Conservation (phyloP, 2,113 vertebrate genomes). For the Laticauda colubrina region DNA sequence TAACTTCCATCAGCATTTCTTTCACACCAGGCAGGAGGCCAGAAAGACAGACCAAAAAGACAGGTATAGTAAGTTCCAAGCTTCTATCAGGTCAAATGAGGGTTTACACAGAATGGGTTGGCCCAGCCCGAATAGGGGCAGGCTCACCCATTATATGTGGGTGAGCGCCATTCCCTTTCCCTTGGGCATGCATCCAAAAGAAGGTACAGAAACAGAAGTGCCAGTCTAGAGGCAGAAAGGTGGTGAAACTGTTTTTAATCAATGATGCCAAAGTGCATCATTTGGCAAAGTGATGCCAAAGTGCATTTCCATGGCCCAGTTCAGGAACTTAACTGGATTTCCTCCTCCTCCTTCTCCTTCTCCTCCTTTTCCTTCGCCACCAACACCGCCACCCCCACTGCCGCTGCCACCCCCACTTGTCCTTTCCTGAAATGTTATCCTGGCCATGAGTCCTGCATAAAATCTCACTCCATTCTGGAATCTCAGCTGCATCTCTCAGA, state of each 20-base stretch:
- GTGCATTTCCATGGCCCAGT: neutral
- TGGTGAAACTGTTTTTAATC: constrained; percentile 4
- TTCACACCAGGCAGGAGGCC: neutral
- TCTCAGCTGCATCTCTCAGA: neutral
- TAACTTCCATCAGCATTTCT: neutral
- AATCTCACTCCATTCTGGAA: neutral
- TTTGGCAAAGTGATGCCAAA: neutral
- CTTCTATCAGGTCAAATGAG: neutral
- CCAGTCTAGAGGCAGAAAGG: constrained; percentile 18
- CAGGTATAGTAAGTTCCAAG: neutral
- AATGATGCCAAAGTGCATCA: neutral
- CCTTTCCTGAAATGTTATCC: constrained; percentile 1
- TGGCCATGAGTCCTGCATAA: neutral
- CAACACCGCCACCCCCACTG: neutral
- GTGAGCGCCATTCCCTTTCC: neutral
- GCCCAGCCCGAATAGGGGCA: neutral
- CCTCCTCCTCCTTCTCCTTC: neutral
- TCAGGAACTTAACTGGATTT: neutral
- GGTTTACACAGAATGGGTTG: neutral
- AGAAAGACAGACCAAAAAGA: neutral
- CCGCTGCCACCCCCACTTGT: neutral
- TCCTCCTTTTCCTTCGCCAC: neutral
- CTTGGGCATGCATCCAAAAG: constrained; percentile 5
- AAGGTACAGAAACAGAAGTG: constrained; percentile 21
- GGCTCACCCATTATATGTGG: constrained; percentile 6